phyloP scores from a whole-genome alignment of 2,888 invertebrate species.

The Julus scanicus region DNA sequence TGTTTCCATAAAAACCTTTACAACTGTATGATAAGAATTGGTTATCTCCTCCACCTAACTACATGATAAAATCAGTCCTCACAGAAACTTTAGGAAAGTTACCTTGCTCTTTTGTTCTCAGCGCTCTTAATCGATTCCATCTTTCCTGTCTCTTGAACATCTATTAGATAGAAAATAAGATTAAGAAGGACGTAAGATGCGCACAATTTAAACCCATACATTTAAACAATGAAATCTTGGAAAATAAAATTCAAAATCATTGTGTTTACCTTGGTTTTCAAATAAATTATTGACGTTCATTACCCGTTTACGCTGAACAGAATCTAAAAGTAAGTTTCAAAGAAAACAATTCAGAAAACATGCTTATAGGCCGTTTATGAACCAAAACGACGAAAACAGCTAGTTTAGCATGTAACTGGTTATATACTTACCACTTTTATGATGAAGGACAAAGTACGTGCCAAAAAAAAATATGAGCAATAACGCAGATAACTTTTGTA shows the following conservation, averaged over 20 bases:
- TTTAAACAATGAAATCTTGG: neutral
- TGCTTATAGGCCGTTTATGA: neutral
- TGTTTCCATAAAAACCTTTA: too few relatives aligned
- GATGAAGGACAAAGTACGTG: neutral
- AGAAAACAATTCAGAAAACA: neutral
- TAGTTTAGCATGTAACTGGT: neutral
- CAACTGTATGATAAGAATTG: too few relatives aligned
- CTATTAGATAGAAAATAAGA: neutral
- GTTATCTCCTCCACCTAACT: too few relatives aligned
- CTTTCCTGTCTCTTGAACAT: neutral
- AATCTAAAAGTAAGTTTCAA: neutral
- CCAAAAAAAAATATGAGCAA: neutral
- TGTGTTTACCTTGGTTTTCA: neutral
- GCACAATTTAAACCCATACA: neutral
- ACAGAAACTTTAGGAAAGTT: neutral
- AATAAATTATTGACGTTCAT: conserved; percentile 46
- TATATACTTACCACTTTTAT: neutral
- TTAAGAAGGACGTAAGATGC: neutral
- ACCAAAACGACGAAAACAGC: neutral
- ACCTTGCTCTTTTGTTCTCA: neutral
- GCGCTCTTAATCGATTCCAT: neutral
- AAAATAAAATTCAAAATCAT: neutral
- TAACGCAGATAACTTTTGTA: neutral
- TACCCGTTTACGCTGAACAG: conserved; percentile 12
- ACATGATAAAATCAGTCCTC: neutral